Evolutionary conservation across 2,113 vertebrate species (phyloP).

Genomic region (Brachyhypopomus occidentalis): DNA sequence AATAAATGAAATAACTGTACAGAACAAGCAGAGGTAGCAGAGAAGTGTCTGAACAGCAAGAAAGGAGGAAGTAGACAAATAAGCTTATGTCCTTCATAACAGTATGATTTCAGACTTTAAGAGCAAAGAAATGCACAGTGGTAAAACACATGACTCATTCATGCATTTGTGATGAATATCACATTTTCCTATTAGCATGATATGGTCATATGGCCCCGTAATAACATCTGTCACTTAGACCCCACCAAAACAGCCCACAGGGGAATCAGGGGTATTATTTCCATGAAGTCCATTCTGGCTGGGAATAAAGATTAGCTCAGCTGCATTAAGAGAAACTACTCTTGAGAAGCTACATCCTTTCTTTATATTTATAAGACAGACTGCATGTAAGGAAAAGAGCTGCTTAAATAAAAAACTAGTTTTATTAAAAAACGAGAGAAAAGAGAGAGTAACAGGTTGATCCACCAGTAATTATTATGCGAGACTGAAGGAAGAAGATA

Average conservation of each 20-base stretch:
- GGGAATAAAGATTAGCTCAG: constrained; percentile 54
- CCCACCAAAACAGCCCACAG: background rate
- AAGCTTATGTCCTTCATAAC: too few species aligned
- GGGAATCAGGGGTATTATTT: too few species aligned
- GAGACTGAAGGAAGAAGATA: constrained; percentile 62
- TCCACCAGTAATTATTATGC: constrained; percentile 60
- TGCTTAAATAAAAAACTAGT: too few species aligned
- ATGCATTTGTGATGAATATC: background rate
- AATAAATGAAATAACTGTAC: too few species aligned
- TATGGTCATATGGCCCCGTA: constrained; percentile 4
- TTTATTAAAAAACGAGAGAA: background rate
- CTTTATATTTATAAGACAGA: too few species aligned
- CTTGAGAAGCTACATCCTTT: constrained; percentile 43
- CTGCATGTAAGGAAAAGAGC: too few species aligned
- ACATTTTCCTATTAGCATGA: background rate
- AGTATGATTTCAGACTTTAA: too few species aligned
- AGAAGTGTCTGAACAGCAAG: too few species aligned
- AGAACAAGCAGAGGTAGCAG: too few species aligned
- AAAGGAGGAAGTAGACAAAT: too few species aligned
- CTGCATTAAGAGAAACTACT: constrained; percentile 50
- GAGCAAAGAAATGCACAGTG: background rate
- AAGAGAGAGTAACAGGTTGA: constrained; percentile 9
- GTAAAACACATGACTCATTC: constrained; percentile 16
- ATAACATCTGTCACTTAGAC: background rate
- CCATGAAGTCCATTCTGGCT: constrained; percentile 50